phyloP scores from a whole-genome alignment of 2,797 vertebrate genomes.

The Pterois miles region DNA sequence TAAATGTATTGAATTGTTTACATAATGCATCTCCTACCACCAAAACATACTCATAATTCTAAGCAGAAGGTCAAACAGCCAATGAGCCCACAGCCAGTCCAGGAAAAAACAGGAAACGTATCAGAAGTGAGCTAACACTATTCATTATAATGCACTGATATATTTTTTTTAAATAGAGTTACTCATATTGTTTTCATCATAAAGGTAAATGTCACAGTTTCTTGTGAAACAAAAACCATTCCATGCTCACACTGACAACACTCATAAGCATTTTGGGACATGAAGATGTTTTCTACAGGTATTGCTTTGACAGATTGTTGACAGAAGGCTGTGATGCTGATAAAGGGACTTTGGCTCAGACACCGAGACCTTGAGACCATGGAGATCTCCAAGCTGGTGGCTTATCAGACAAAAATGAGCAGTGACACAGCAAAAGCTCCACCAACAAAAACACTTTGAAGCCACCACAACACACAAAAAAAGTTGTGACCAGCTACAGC shows the following conservation, averaged over 20 bases:
- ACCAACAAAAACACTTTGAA: neutral
- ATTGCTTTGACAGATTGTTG: slow-evolving; percentile 6
- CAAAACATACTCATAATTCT: neutral
- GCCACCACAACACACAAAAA: neutral
- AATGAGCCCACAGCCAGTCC: no score
- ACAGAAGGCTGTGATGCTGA: slow-evolving; percentile 8
- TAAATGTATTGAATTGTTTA: neutral
- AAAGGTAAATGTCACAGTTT: neutral
- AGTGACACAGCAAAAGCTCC: neutral
- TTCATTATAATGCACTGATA: neutral
- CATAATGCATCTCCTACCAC: neutral
- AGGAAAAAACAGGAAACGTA: no score
- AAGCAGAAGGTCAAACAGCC: no score
- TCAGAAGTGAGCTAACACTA: no score
- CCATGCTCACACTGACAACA: neutral
- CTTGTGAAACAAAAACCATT: neutral
- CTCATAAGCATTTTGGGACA: neutral
- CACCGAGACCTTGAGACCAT: neutral
- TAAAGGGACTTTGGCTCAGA: slow-evolving; percentile 5
- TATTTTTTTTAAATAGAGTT: neutral
- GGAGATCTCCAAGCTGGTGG: neutral
- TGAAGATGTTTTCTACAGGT: neutral
- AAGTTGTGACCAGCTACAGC: neutral
- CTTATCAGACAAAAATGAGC: slow-evolving; percentile 6
- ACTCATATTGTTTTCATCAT: neutral